Evolutionary conservation across 2,113 vertebrate species (phyloP).

Genomic region (Prunella himalayana): DNA sequence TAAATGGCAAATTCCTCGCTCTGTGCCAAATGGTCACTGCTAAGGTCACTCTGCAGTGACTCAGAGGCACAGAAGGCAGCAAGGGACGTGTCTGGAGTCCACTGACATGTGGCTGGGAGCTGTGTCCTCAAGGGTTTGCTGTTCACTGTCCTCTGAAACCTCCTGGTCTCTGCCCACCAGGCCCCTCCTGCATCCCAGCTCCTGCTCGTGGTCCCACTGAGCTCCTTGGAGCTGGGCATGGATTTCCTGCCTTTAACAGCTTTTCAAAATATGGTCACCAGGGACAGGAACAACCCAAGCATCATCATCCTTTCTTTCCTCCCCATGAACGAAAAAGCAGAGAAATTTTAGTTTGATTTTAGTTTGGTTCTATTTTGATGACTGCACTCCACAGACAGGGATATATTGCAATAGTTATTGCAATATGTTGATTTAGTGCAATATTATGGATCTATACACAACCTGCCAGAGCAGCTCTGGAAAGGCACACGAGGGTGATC

Average conservation of each 20-base stretch:
- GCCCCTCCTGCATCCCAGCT: neutral
- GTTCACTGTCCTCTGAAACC: neutral
- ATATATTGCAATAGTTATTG: neutral
- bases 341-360: neutral
- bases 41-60: neutral
- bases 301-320: fast-evolving
- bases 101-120: neutral
- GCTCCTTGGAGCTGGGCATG: neutral
- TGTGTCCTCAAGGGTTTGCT: neutral
- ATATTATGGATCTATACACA: fast-evolving
- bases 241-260: neutral
- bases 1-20: fast-evolving
- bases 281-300: neutral
- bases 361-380: neutral
- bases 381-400: neutral
- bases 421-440: neutral
- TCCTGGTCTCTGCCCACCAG: neutral
- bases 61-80: neutral
- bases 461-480: neutral
- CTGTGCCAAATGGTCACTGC: neutral
- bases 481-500: neutral
- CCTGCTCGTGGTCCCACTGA: fast-evolving
- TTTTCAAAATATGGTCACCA: neutral
- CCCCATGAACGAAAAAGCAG: neutral
- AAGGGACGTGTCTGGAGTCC: neutral